Conservation (phyloP, 2,113 vertebrate species). For the Brachypteracias leptosomus region DNA sequence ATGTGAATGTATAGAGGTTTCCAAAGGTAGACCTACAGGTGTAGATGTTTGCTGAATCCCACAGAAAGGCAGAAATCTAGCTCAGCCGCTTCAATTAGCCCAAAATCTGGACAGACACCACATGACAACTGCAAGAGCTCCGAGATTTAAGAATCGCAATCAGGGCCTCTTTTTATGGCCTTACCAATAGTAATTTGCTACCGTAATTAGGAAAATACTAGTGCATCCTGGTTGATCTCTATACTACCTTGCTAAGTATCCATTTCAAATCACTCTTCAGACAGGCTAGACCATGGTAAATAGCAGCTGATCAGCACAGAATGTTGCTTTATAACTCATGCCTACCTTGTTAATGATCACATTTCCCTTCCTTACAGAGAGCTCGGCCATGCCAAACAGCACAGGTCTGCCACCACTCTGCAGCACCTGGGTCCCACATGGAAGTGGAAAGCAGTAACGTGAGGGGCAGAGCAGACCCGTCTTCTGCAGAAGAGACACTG, state of each 20-base stretch:
- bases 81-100: neutral
- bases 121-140: neutral
- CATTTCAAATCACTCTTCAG: neutral
- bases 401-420: neutral
- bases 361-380: neutral
- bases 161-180: neutral
- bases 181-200: neutral
- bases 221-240: neutral
- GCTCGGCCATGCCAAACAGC: neutral
- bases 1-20: neutral
- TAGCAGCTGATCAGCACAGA: neutral
- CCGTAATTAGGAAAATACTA: neutral
- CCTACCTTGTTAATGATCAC: too few species aligned
- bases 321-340: neutral
- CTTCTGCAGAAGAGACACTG: neutral
- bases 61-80: neutral
- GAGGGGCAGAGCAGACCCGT: neutral
- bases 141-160: neutral
- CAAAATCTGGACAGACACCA: neutral
- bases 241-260: neutral
- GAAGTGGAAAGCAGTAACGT: neutral
- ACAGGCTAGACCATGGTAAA: neutral
- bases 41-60: neutral
- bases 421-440: fast-evolving
- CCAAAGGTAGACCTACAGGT: neutral